Evolutionary conservation across 1,140 invertebrate genomes (phyloP), one percentile per base, ranked within the genome.

Genomic region (Brachionus rubens): DNA sequence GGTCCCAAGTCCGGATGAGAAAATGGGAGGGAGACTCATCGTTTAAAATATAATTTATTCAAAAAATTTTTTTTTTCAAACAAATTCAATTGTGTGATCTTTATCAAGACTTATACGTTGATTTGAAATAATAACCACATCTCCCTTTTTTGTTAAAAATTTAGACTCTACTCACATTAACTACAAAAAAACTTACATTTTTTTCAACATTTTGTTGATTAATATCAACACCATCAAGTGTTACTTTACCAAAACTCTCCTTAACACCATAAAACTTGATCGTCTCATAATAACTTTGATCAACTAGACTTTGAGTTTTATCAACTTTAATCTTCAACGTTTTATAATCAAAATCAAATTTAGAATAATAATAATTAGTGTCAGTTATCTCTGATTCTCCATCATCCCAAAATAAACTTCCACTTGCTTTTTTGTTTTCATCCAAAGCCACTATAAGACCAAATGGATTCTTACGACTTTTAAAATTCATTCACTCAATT

Each of bases 391-490:
- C 56, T 4, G 56, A 62, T 62, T 62, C 56, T 33, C 78, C 78
- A 41, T 78, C 78, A 67, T 78, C 78, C 78, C 78, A 78, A 48
- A 75, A 78, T 10, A 78, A 33, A 14, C 47, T 33, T n/a, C 78
- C 78, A 19, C 21, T 41, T 3, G 78, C 76, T 52, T 33, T 36
- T 24, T 41, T 30, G 10, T 48, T 9, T 24, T 52, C 47, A 75
- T 78, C 54, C n/a, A 77, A 46, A 47, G 76, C 48, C 40, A 77
- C 47, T 26, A 77, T 47, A 46, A 78, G 26, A 26, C 41, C 54
- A 52, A 78, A 67, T 16, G 78, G 36, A 46, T 75, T 76, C 43
- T 67, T 47, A 14, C 59, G 43, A 28, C 54, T 76, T 56, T 19
- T 43, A 40, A 28, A n/a, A 9, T 28, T n/a, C 24, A 12, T 40